These are phyloP conservation scores for Tangara arthus DNA, from an alignment of 2,797 vertebrate genomes.

Conservation along the genomic window DNA sequence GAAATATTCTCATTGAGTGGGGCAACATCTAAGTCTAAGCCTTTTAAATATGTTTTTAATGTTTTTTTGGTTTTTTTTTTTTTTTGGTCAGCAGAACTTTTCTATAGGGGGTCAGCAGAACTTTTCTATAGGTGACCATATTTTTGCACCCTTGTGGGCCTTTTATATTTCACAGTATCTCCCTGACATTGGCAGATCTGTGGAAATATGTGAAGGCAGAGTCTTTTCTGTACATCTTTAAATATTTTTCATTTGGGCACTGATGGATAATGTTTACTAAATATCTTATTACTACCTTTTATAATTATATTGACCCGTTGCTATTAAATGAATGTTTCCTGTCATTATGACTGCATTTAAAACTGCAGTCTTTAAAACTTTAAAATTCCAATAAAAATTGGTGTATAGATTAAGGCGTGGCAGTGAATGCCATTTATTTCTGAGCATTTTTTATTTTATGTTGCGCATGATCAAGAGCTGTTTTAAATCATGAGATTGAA, in stretches of 20 bases:
- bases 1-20: not conserved
- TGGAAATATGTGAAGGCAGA: not conserved
- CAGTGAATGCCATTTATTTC: not conserved
- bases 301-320: not conserved
- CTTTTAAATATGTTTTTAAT: rapidly evolving
- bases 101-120: not conserved
- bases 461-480: not conserved
- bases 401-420: not conserved
- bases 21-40: not conserved
- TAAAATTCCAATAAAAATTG: not conserved
- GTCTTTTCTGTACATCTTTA: not conserved
- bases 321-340: not conserved
- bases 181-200: rapidly evolving
- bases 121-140: not conserved
- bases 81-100: not conserved
- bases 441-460: not conserved
- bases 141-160: not conserved
- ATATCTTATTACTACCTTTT: not conserved
- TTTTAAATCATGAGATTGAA: not conserved
- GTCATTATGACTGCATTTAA: not conserved
- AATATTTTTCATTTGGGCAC: not conserved
- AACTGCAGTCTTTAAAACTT: not conserved
- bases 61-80: rapidly evolving
- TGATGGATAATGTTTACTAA: not conserved
- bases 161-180: not conserved